Conservation (phyloP, 2,888 invertebrate genomes). For the Gari tellinella region DNA sequence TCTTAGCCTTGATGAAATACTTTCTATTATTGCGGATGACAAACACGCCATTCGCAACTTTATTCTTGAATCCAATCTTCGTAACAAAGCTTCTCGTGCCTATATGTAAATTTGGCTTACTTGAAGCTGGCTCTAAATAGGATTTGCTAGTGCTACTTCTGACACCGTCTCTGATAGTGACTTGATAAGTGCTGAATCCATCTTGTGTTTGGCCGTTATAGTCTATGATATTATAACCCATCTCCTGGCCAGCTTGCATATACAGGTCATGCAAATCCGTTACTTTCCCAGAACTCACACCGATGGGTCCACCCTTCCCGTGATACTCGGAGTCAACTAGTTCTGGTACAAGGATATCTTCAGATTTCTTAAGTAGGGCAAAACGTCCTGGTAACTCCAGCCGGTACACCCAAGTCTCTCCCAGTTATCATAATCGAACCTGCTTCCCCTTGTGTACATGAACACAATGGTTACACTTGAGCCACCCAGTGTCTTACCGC, state of each 20-base stretch:
- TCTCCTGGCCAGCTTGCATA: constrained; percentile 9
- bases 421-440: constrained; percentile 25
- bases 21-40: constrained; percentile 56
- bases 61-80: constrained; percentile 65
- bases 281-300: not conserved
- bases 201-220: constrained; percentile 20
- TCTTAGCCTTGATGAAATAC: constrained; percentile 54
- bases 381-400: constrained; percentile 30
- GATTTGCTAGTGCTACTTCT: constrained; percentile 77
- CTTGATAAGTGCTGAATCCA: constrained; percentile 12
- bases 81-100: constrained; percentile 60
- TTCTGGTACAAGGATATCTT: constrained; percentile 11
- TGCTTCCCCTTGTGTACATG: constrained; percentile 4
- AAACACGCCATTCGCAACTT: constrained; percentile 67
- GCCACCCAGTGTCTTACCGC: constrained; percentile 5
- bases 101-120: constrained; percentile 68
- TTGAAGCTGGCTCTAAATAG: constrained; percentile 72
- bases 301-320: constrained; percentile 7
- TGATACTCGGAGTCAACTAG: constrained; percentile 10
- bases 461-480: not conserved
- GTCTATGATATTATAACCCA: constrained; percentile 12
- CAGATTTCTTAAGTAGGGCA: constrained; percentile 32
- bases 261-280: not conserved
- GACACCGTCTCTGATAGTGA: constrained; percentile 60
- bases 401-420: constrained; percentile 12